A percentile compares a stretch with the other conserved stretches of the same genome.
These are phyloP conservation scores for Malurus cyaneus DNA, from an alignment of 2,113 vertebrate genomes.

Conservation along the genomic window DNA sequence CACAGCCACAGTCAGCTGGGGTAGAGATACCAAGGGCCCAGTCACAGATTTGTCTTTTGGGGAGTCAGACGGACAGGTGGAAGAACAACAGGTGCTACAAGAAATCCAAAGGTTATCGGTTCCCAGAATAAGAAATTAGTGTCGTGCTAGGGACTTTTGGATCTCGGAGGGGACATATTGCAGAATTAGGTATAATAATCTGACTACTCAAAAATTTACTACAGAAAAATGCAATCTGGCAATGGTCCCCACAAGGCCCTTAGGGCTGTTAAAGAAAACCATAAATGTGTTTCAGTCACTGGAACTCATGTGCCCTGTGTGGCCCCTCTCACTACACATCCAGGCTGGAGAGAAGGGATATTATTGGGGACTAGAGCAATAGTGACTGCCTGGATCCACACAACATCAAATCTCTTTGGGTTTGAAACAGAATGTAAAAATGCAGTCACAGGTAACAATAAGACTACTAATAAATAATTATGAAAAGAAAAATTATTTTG, in stretches of 20 bases:
- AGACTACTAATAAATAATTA: not conserved
- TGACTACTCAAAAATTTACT: not conserved
- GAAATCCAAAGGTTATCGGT: not conserved
- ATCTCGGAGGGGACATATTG: not conserved
- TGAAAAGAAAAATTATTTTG: not conserved
- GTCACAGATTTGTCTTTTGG: not conserved
- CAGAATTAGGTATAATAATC: not conserved
- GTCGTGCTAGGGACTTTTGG: not conserved
- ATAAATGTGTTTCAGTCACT: not conserved
- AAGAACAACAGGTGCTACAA: not conserved
- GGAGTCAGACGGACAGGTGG: not conserved
- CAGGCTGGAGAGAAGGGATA: not conserved
- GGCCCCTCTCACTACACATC: not conserved
- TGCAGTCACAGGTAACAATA: not conserved
- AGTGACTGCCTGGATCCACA: not conserved
- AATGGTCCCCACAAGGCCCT: not conserved
- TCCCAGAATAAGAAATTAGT: not conserved
- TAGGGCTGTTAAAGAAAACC: not conserved
- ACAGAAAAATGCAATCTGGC: not conserved
- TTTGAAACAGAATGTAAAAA: not conserved
- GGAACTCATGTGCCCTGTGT: accelerated
- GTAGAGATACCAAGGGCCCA: not conserved
- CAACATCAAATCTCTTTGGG: not conserved
- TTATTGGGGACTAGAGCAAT: not conserved
- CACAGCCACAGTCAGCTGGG: not conserved